phyloP scores from a whole-genome alignment of 2,113 vertebrate genomes.

The Lota lota region DNA sequence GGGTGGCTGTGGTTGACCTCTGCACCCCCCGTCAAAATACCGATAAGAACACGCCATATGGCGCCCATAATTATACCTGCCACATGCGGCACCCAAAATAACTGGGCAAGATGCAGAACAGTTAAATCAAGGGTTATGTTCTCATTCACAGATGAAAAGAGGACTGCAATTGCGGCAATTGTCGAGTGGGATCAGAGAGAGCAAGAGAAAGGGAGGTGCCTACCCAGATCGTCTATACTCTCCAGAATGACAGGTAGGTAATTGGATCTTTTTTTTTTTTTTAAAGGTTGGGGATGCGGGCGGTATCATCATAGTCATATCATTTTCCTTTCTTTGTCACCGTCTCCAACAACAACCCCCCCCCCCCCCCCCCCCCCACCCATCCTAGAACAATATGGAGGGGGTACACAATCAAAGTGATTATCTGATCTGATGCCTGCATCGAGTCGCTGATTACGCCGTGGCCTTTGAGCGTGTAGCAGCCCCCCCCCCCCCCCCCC shows the following conservation, averaged over 20 bases:
- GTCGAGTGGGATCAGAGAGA: not conserved
- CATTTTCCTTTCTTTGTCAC: constrained; percentile 29
- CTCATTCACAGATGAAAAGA: no score
- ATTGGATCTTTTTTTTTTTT: constrained; percentile 39
- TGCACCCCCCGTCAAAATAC: constrained; percentile 38
- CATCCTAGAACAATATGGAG: constrained; percentile 43
- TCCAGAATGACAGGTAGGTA: constrained; percentile 37
- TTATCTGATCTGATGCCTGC: constrained; percentile 43
- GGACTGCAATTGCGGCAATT: no score
- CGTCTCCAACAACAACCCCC: constrained; percentile 29
- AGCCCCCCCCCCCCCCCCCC: no score
- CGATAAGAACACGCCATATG: constrained; percentile 55
- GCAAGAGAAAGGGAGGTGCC: not conserved
- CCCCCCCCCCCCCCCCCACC: no score
- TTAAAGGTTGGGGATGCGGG: constrained; percentile 9
- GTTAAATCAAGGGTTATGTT: constrained; percentile 24
- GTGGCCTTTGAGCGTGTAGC: not conserved
- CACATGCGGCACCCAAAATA: constrained; percentile 57
- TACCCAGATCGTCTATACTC: not conserved
- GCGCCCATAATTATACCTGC: constrained; percentile 58
- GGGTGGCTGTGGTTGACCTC: constrained; percentile 49
- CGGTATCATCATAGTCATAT: constrained; percentile 40
- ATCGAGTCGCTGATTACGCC: constrained; percentile 29
- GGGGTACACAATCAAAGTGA: constrained; percentile 37
- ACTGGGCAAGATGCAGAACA: constrained; percentile 37